A percentile compares a stretch with the other conserved stretches of the same genome.
Conservation (phyloP, 2,888 invertebrate species). For the Agonum fuliginosum region DNA sequence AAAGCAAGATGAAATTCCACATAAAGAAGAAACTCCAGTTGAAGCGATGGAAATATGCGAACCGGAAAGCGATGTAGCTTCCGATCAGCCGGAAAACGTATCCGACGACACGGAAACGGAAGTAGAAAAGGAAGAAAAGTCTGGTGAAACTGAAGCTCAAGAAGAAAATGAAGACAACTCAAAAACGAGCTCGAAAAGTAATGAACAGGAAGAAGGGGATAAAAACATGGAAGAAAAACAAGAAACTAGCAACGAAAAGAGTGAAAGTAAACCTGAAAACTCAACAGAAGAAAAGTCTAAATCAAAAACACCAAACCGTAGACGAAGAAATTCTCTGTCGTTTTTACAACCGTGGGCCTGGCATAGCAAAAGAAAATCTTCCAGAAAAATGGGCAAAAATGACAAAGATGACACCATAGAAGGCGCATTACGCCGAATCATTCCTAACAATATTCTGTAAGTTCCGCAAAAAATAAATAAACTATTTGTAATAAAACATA, state of each 20-base stretch:
- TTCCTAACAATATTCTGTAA: constrained; percentile 78
- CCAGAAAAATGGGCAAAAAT: constrained; percentile 75
- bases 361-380: constrained; percentile 79
- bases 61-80: constrained; percentile 43
- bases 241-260: constrained; percentile 63
- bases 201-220: constrained; percentile 62
- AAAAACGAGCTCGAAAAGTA: constrained; percentile 62
- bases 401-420: constrained; percentile 79
- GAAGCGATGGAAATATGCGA: constrained; percentile 45
- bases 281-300: constrained; percentile 77
- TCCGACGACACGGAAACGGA: constrained; percentile 60
- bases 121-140: constrained; percentile 61
- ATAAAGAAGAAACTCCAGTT: not conserved
- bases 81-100: not conserved
- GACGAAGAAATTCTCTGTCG: constrained; percentile 83
- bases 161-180: constrained; percentile 64
- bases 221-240: too few species aligned
- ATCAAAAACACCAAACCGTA: constrained; percentile 70
- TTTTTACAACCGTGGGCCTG: constrained; percentile 87
- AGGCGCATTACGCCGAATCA: constrained; percentile 80
- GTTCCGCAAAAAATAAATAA: constrained; percentile 62
- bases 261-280: constrained; percentile 73
- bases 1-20: constrained; percentile 12
- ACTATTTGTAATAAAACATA: constrained; percentile 27
- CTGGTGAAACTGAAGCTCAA: constrained; percentile 64